Evolutionary conservation across 1,140 invertebrate genomes (phyloP), one percentile per base, ranked within the genome.

Genomic region (Drosophila teissieri): DNA sequence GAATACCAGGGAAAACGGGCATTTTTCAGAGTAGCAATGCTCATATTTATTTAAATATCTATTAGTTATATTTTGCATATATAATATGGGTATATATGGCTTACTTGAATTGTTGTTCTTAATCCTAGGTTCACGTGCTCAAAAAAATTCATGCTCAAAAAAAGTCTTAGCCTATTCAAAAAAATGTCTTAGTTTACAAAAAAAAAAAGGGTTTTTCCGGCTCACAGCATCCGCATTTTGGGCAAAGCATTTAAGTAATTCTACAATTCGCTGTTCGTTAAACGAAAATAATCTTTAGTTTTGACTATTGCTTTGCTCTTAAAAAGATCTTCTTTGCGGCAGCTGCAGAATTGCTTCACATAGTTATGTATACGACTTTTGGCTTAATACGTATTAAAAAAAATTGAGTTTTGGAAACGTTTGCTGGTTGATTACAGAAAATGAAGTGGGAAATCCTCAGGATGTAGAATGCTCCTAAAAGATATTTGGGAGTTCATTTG

Each of bases 61-160:
- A 39, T 1, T 22, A 34, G 3, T 31, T 37, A 53, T 42, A 24
- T 48, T 37, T 57, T 36, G 34, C 52, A 53, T 57, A 57, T 42
- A 68, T 46, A 45, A 24, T 27, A 36, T 12, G 31, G 49, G 10
- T 52, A 36, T 19, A n/a, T 70, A 73, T 72, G 55, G 34, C 67
- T n/a, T 60, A 17, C 3, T 34, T n/a, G n/a, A 63, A 45, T 55
- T 42, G n/a, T 12, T 60, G 44, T 31, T 31, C 31, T 31, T 31
- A 31, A 31, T 31, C 31, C 31, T 31, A 31, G 7, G 31, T 40
- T 52, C 63, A 74, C 72, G 70, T 86, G 82, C 82, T 83, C 62
- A 88, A 88, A 88, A 86, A 86, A 88, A 83, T 56, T 85, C 78
- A 74, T 86, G 82, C 81, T 78, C 73, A 85, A 85, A 85, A 85